A percentile compares a stretch with the other conserved stretches of the same genome.
phyloP scores from a whole-genome alignment of 2,113 vertebrate genomes.

The Columbina picui region DNA sequence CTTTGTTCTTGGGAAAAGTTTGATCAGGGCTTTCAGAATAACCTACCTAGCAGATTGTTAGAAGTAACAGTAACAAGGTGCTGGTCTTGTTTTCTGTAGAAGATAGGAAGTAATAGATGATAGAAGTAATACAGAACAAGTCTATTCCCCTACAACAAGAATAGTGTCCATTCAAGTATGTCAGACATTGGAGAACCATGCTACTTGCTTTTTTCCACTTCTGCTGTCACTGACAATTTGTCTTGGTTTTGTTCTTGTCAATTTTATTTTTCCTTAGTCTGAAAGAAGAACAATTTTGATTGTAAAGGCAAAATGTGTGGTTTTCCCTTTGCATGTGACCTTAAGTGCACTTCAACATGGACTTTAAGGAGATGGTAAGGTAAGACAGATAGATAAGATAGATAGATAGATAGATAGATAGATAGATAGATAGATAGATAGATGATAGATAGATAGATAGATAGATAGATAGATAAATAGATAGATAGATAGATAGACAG shows the following conservation, averaged over 20 bases:
- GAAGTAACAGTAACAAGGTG: not conserved
- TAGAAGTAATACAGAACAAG: not conserved
- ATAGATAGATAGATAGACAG: fast-evolving
- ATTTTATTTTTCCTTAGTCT: not conserved
- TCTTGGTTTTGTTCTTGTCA: not conserved
- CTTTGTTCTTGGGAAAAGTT: not conserved
- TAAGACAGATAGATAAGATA: not conserved
- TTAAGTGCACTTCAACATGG: not conserved
- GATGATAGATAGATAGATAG: fast-evolving
- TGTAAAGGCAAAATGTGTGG: not conserved
- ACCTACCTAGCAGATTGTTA: not conserved
- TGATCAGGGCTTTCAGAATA: not conserved
- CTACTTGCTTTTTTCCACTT: not conserved
- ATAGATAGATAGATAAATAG: not conserved
- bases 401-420: not conserved
- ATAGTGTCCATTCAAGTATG: not conserved
- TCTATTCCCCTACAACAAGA: not conserved
- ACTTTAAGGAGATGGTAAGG: not conserved
- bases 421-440: not conserved
- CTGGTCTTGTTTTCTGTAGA: not conserved
- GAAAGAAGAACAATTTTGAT: not conserved
- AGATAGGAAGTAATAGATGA: not conserved
- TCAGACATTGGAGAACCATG: not conserved
- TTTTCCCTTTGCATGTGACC: not conserved
- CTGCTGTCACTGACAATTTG: not conserved